Evolutionary conservation across 2,113 vertebrate species (phyloP).

Genomic region (Plecotus auritus): DNA sequence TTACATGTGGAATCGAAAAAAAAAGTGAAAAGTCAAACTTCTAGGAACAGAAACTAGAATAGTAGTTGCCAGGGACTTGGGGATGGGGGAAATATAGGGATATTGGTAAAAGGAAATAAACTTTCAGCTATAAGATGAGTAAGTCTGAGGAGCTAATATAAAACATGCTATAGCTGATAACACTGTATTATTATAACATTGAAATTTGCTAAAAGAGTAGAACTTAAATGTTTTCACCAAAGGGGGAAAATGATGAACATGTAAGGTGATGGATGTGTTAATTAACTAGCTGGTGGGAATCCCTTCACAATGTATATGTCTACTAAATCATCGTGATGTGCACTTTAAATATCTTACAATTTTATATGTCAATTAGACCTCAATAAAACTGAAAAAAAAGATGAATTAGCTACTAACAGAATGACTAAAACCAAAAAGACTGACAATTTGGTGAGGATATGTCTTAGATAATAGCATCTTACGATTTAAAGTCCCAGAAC

Average conservation of each 20-base stretch:
- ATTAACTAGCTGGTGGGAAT: neutral
- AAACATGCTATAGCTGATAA: neutral
- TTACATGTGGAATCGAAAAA: neutral
- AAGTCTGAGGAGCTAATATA: neutral
- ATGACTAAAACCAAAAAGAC: neutral
- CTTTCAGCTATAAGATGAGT: neutral
- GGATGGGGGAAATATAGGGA: neutral
- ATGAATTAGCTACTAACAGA: neutral
- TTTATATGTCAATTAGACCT: neutral
- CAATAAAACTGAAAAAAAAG: neutral
- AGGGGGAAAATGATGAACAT: neutral
- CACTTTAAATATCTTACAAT: neutral
- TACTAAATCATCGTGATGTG: neutral
- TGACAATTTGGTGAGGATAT: neutral
- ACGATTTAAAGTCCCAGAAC: conserved; percentile 12
- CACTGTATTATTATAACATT: neutral
- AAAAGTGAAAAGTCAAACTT: neutral
- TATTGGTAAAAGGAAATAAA: neutral
- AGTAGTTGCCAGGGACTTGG: neutral
- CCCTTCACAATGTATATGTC: neutral
- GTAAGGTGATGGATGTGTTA: neutral
- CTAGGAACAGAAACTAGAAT: neutral
- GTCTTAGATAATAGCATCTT: neutral
- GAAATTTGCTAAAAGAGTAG: neutral
- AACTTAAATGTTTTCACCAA: neutral